phyloP scores from a whole-genome alignment of 2,113 vertebrate species.

The Anolis carolinensis region DNA sequence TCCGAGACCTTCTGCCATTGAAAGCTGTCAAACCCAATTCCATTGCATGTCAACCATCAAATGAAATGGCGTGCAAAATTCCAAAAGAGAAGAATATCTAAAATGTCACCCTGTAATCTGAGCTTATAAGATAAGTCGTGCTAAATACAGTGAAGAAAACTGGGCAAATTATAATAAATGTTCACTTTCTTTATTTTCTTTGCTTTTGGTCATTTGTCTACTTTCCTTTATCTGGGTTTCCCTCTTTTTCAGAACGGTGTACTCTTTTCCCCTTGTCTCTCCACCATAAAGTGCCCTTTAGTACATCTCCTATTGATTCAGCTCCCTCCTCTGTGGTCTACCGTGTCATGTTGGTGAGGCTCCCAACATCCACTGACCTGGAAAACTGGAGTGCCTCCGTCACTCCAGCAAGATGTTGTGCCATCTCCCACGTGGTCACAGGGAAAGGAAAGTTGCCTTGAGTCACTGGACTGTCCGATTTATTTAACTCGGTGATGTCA shows the following conservation, averaged over 20 bases:
- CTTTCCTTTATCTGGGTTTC: not conserved
- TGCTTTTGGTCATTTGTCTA: not conserved
- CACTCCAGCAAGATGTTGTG: conserved; percentile 19
- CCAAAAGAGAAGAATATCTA: not conserved
- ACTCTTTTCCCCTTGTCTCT: conserved; percentile 27
- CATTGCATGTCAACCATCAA: not conserved
- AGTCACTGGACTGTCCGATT: conserved; percentile 44
- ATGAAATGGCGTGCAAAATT: not conserved
- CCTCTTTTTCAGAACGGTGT: not conserved
- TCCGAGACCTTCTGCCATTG: not conserved
- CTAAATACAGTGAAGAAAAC: not conserved
- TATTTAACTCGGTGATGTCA: conserved; percentile 38
- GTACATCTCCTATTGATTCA: conserved; percentile 48
- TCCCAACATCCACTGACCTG: conserved; percentile 45
- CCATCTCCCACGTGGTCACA: conserved; percentile 19
- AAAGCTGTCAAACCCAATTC: not conserved
- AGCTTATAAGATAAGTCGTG: not conserved
- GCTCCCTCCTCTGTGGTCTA: conserved; percentile 36
- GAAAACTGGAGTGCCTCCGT: conserved; percentile 38
- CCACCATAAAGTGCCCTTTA: conserved; percentile 10
- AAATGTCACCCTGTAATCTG: not conserved
- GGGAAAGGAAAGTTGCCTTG: conserved; percentile 52
- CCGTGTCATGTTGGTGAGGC: conserved; percentile 31
- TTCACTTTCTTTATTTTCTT: not conserved
- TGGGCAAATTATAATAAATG: not conserved